phyloP scores from a whole-genome alignment of 2,797 vertebrate genomes.

The Coranthus polyacanthus region DNA sequence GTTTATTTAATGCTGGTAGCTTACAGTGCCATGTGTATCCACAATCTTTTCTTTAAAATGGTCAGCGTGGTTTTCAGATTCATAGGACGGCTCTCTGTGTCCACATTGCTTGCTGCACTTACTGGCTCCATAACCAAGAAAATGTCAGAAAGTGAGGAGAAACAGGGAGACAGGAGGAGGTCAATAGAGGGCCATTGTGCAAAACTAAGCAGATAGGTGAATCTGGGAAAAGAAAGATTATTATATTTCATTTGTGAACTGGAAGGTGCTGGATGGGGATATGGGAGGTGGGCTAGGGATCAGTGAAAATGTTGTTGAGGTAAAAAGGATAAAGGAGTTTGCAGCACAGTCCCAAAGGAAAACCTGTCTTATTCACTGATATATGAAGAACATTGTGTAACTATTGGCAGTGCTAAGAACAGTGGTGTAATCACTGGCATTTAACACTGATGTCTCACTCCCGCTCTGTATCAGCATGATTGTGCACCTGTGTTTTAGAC shows the following conservation, averaged over 20 bases:
- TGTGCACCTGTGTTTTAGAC: constrained; percentile 61
- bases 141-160: constrained; percentile 69
- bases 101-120: constrained; percentile 23
- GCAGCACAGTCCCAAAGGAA: constrained; percentile 15
- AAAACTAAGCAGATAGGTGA: constrained; percentile 43
- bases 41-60: constrained; percentile 49
- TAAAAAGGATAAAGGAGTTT: constrained; percentile 32
- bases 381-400: constrained; percentile 64
- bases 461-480: constrained; percentile 48
- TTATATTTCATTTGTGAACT: constrained; percentile 36
- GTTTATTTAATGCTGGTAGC: constrained; percentile 59
- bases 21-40: constrained; percentile 49
- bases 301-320: constrained; percentile 20
- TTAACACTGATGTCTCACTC: constrained; percentile 56
- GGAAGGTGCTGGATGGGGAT: constrained; percentile 23
- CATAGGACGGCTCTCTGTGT: constrained; percentile 54
- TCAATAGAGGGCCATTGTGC: constrained; percentile 55
- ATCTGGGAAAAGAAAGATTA: constrained; percentile 33
- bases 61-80: constrained; percentile 45
- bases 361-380: constrained; percentile 41
- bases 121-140: constrained; percentile 63
- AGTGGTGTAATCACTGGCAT: constrained; percentile 65
- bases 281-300: constrained; percentile 1
- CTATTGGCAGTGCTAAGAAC: constrained; percentile 43
- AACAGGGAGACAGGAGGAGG: constrained; percentile 65